phyloP scores from a whole-genome alignment of 2,797 vertebrate genomes.

The Fratercula arctica region DNA sequence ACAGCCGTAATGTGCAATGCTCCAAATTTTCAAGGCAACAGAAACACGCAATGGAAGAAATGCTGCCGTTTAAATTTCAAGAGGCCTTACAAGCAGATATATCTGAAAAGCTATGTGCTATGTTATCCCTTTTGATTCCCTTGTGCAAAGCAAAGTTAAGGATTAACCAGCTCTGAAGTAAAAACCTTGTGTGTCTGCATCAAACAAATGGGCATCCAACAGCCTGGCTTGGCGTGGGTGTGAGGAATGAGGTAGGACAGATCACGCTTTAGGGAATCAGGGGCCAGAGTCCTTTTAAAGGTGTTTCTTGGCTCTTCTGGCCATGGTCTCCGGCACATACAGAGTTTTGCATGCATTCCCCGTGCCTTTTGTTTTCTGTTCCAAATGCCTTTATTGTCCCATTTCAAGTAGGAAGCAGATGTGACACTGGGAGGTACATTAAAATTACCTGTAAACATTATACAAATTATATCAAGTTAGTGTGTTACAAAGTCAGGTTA shows the following conservation, averaged over 20 bases:
- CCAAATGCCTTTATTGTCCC: background rate
- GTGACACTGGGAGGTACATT: background rate
- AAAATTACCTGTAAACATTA: background rate
- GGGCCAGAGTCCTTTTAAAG: background rate
- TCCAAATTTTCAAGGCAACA: constrained; percentile 74
- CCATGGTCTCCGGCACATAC: background rate
- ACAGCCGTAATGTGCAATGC: constrained; percentile 82
- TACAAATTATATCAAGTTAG: background rate
- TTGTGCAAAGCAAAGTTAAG: background rate
- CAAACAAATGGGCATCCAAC: background rate
- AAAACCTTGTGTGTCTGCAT: background rate
- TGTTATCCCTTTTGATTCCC: background rate
- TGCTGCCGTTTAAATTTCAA: background rate
- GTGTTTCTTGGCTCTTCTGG: background rate
- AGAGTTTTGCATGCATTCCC: too few species aligned
- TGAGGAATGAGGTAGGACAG: background rate
- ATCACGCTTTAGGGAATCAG: background rate
- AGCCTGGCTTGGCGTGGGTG: background rate
- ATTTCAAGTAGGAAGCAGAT: background rate
- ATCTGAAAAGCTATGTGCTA: background rate
- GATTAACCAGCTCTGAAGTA: background rate
- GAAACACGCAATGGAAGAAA: background rate
- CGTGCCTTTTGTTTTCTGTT: background rate
- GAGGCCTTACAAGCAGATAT: background rate
- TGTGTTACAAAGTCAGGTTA: background rate